phyloP scores from a whole-genome alignment of 2,888 invertebrate genomes.

The Aphelenchoides bicaudatus region DNA sequence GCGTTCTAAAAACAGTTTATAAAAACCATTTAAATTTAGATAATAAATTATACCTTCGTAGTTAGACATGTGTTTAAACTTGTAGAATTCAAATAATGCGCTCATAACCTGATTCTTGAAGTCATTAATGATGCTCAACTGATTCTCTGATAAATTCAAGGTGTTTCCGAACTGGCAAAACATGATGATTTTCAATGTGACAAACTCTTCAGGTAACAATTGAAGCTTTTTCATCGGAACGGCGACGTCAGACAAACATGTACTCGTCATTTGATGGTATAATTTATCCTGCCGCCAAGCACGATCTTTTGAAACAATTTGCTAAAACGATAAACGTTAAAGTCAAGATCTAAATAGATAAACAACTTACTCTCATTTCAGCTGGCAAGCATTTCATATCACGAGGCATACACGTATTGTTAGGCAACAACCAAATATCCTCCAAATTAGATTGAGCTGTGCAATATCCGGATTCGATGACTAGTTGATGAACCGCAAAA shows the following conservation, averaged over 20 bases:
- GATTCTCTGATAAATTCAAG: constrained; percentile 20
- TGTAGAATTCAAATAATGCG: constrained; percentile 39
- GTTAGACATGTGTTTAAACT: constrained; percentile 26
- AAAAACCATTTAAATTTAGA: background rate
- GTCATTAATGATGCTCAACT: constrained; percentile 14
- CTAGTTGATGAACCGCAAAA: constrained; percentile 48
- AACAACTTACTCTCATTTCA: constrained; percentile 36
- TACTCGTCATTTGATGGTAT: constrained; percentile 55
- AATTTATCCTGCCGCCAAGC: constrained; percentile 58
- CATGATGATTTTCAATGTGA: constrained; percentile 53
- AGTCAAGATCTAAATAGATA: background rate
- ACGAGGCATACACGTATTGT: constrained; percentile 56
- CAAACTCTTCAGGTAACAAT: constrained; percentile 49
- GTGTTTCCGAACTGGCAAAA: constrained; percentile 36
- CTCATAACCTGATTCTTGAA: constrained; percentile 38
- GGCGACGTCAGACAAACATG: constrained; percentile 58
- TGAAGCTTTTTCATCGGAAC: constrained; percentile 47
- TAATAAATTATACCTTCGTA: constrained; percentile 27
- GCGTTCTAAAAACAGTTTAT: constrained; percentile 32
- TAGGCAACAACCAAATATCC: constrained; percentile 57
- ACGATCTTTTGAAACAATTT: constrained; percentile 48
- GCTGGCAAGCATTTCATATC: constrained; percentile 45
- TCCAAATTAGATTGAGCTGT: constrained; percentile 42
- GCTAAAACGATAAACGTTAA: constrained; percentile 13
- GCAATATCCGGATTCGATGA: constrained; percentile 49